phyloP scores from a whole-genome alignment of 64 coral and sea anemone genomes.

The Acropora tenuis region DNA sequence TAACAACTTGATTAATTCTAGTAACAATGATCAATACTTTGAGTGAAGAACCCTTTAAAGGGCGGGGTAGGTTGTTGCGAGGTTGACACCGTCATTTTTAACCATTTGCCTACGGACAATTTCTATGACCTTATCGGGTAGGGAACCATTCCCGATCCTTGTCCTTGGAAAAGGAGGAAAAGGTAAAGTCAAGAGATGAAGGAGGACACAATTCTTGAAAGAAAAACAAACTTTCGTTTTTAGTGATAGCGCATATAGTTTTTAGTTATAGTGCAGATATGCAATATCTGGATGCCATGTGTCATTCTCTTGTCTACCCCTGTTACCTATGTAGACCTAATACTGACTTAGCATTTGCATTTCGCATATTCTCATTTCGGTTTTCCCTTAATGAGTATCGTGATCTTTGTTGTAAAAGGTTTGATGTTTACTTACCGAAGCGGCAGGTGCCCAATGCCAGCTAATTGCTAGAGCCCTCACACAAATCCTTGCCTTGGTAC shows the following conservation, averaged over 20 bases:
- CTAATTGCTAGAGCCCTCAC: neutral
- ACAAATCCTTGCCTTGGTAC: neutral
- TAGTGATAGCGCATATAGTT: neutral
- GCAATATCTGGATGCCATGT: too few species aligned
- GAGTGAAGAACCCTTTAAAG: neutral
- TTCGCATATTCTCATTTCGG: too few species aligned
- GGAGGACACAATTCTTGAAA: neutral
- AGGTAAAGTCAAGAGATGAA: neutral
- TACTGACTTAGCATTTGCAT: too few species aligned
- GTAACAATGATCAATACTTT: conserved; percentile 9
- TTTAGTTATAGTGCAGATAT: neutral
- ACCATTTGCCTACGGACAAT: neutral
- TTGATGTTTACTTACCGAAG: neutral
- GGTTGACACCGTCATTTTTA: conserved; percentile 7
- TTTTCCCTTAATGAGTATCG: too few species aligned
- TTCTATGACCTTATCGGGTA: neutral
- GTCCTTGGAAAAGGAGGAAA: conserved; percentile 5
- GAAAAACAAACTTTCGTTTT: too few species aligned
- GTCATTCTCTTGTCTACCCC: too few species aligned
- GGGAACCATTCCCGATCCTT: neutral
- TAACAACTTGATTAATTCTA: neutral
- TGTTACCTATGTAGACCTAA: too few species aligned
- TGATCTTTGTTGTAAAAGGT: neutral
- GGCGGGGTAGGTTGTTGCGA: neutral
- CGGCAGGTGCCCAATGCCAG: neutral